Evolutionary conservation across 2,888 invertebrate species (phyloP).

Genomic region (Aphodius granarius): DNA sequence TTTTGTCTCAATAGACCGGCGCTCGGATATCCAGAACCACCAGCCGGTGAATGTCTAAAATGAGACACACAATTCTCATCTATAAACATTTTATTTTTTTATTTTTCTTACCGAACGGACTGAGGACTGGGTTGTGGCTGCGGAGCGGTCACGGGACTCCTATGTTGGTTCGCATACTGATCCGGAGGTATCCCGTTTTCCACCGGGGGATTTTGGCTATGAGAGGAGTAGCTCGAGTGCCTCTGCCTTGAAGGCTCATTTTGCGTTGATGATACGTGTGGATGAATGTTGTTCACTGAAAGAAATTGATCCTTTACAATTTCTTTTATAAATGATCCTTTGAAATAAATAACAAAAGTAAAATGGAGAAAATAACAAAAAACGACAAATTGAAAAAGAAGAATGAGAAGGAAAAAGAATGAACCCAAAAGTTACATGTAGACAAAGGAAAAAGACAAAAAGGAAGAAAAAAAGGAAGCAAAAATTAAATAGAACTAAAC

Average conservation of each 20-base stretch:
- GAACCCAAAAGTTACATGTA: too few relatives aligned
- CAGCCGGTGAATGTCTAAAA: conserved; percentile 51
- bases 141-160: conserved; percentile 37
- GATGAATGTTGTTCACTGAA: conserved; percentile 59
- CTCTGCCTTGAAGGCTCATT: conserved; percentile 55
- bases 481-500: not conserved
- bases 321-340: too few relatives aligned
- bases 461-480: too few relatives aligned
- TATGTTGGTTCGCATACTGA: conserved; percentile 50
- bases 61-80: conserved; percentile 10
- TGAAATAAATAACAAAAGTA: too few relatives aligned
- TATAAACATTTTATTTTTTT: not conserved
- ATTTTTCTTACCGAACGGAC: conserved; percentile 49
- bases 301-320: too few relatives aligned
- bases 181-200: conserved; percentile 60
- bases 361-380: too few relatives aligned
- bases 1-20: conserved; percentile 48
- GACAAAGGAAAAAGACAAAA: too few relatives aligned
- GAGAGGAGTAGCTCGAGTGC: conserved; percentile 42
- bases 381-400: too few relatives aligned
- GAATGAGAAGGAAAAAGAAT: too few relatives aligned
- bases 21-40: conserved; percentile 44
- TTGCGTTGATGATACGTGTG: conserved; percentile 53
- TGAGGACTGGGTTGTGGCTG: conserved; percentile 50
- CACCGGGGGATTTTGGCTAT: conserved; percentile 43